Evolutionary conservation across 1,140 invertebrate species (phyloP).

Genomic region (Xylocopa sonorina): DNA sequence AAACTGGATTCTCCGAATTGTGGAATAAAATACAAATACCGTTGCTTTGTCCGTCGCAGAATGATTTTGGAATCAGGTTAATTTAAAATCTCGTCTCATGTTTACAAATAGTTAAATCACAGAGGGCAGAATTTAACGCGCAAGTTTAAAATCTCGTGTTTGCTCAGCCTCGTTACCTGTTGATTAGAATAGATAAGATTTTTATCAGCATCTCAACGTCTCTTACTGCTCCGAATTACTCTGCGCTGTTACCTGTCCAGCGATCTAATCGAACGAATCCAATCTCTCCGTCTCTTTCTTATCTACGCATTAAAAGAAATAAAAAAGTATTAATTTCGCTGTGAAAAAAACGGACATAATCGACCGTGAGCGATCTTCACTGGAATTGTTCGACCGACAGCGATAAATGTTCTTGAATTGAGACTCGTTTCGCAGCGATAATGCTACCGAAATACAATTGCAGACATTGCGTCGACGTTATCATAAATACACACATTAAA

Average conservation of each 20-base stretch:
- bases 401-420: too few relatives aligned
- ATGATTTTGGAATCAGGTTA: neutral
- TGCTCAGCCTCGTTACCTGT: neutral
- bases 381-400: too few relatives aligned
- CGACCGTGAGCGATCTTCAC: too few relatives aligned
- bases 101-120: neutral
- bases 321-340: neutral
- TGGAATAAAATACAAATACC: neutral
- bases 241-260: too few relatives aligned
- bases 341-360: neutral
- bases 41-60: too few relatives aligned
- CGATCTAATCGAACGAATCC: too few relatives aligned
- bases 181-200: constrained; percentile 40
- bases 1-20: neutral
- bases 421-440: too few relatives aligned
- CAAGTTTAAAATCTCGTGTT: constrained; percentile 30
- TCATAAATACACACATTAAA: neutral
- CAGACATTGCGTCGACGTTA: too few relatives aligned
- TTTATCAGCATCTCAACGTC: constrained; percentile 1
- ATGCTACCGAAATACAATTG: too few relatives aligned
- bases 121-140: neutral
- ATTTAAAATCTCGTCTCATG: neutral
- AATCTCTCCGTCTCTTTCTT: neutral
- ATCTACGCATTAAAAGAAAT: neutral
- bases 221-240: too few relatives aligned